Evolutionary conservation across 2,113 vertebrate genomes (phyloP), one percentile per base, ranked within the genome.

Genomic region (Formicarius rufipectus): DNA sequence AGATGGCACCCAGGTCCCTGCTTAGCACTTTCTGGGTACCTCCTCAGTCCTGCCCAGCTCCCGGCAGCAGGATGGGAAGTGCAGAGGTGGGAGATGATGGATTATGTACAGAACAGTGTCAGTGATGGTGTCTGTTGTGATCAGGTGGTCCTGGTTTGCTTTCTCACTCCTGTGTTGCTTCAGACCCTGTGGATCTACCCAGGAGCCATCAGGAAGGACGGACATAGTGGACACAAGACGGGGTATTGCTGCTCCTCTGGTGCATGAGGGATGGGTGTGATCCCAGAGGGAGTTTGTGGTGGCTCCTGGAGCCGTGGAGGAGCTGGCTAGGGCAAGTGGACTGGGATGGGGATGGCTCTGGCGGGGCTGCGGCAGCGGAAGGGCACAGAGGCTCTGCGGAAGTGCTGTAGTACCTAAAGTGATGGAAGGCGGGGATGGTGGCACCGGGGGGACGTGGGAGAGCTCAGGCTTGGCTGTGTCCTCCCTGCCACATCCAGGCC

Each of bases 1-100:
- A 1, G 3, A 13, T 0, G 5, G 42, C 12, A 10, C n/a, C 35
- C 0, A 0, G 13, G 6, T 53, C 74, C 63, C 45, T 5, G 2
- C 55, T 84, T 4, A 3, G n/a, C 35, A 0, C 8, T 42, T 50
- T 44, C 45, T 15, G 0, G 49, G 53, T 33, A n/a, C 47, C 73
- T 75, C 44, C 56, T 60, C 0, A 8, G 40, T 45, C n/a, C 71
- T 73, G 74, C 33, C 53, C 0, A 6, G 81, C 40, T 71, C 35
- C 73, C 10, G 56, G 63, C 69, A 62, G 75, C 0, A 1, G 69
- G 75, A 35, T 22, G 64, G 0, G 4, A 81, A 30, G 64, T 5
- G 0, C 33, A 12, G 93, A 35, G 64, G 24, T 31, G 42, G 45
- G 58, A 60, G 52, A 2, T 5, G 67, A 10, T 8, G 84, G 76